These are phyloP conservation scores for Sula dactylatra DNA, from an alignment of 2,113 vertebrate species.

Conservation along the genomic window DNA sequence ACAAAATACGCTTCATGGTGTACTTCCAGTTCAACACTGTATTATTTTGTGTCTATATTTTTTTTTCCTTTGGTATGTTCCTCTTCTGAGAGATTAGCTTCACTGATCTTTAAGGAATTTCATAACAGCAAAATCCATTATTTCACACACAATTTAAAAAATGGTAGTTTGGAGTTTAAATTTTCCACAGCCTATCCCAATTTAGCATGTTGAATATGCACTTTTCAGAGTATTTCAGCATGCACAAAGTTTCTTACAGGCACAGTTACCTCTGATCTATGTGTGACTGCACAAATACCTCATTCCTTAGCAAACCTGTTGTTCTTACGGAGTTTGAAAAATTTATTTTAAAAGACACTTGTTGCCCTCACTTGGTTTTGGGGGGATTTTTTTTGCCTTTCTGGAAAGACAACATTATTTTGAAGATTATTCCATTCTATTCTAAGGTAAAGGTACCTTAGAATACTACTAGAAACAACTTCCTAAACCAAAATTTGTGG, in stretches of 20 bases:
- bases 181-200: neutral
- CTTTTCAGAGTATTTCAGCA: neutral
- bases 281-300: neutral
- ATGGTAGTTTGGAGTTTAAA: neutral
- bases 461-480: neutral
- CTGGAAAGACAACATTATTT: neutral
- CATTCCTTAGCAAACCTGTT: neutral
- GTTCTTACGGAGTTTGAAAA: neutral
- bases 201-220: neutral
- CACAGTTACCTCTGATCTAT: neutral
- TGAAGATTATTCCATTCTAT: neutral
- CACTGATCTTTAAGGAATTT: neutral
- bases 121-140: neutral
- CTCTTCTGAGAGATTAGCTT: conserved; percentile 8
- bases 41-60: neutral
- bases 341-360: neutral
- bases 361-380: neutral
- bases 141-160: neutral
- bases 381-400: neutral
- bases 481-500: neutral
- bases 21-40: neutral
- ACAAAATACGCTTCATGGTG: neutral
- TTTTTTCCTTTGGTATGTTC: neutral
- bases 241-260: neutral
- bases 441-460: neutral